phyloP scores from a whole-genome alignment of 1,140 invertebrate genomes.

The Drosophila watanabei region DNA sequence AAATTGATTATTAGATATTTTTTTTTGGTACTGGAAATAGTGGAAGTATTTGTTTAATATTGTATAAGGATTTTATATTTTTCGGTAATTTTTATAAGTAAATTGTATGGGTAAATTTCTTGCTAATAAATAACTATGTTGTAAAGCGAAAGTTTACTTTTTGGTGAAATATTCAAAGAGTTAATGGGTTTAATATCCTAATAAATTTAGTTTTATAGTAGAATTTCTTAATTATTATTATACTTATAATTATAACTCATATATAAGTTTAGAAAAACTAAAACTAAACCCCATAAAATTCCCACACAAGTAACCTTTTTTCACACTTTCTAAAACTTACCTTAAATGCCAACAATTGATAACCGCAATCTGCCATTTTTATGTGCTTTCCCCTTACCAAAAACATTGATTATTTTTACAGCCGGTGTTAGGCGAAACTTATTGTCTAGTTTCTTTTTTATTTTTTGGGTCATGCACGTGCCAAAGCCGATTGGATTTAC shows the following conservation, averaged over 20 bases:
- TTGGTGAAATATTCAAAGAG: neutral
- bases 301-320: constrained; percentile 27
- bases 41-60: neutral
- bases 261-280: neutral
- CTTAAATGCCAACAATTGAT: constrained; percentile 23
- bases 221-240: neutral
- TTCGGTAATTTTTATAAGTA: too few relatives aligned
- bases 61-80: neutral
- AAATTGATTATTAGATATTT: constrained; percentile 30
- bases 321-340: constrained; percentile 17
- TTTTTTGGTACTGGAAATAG: neutral
- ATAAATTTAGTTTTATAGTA: accelerated
- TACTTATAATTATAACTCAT: too few relatives aligned
- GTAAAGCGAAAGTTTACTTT: neutral
- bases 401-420: constrained; percentile 40
- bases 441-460: constrained; percentile 9
- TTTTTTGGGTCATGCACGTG: constrained; percentile 25
- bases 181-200: neutral
- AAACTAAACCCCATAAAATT: constrained; percentile 12
- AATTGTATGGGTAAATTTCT: neutral
- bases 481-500: constrained; percentile 39
- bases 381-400: constrained; percentile 5
- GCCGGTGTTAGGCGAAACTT: constrained; percentile 11
- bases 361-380: constrained; percentile 29
- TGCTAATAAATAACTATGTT: neutral